phyloP scores from a whole-genome alignment of 2,888 invertebrate genomes.

The Apamea epomidion region DNA sequence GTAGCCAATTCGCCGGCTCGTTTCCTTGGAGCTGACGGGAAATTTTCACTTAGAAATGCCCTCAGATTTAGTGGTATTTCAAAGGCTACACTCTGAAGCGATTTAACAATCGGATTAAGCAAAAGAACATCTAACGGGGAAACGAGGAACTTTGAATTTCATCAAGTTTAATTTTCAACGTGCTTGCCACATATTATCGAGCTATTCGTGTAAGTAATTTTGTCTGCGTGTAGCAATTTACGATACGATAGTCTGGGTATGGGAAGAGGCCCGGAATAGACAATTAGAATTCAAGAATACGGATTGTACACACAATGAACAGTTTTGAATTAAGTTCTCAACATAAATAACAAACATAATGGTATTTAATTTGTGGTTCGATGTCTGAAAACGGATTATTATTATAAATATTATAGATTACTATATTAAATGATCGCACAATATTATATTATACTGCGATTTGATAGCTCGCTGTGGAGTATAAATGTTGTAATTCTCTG shows the following conservation, averaged over 20 bases:
- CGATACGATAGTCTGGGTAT: slow-evolving; percentile 52
- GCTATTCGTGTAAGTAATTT: slow-evolving; percentile 53
- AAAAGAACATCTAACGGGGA: slow-evolving; percentile 34
- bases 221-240: slow-evolving; percentile 57
- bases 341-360: slow-evolving; percentile 40
- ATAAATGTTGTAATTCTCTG: slow-evolving; percentile 35
- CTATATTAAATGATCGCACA: slow-evolving; percentile 27
- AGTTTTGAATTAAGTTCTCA: slow-evolving; percentile 53
- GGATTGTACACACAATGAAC: slow-evolving; percentile 44
- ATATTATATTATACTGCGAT: slow-evolving; percentile 33
- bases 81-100: slow-evolving; percentile 73
- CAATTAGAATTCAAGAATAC: slow-evolving; percentile 58
- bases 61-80: slow-evolving; percentile 80
- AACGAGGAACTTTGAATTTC: slow-evolving; percentile 26
- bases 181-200: slow-evolving; percentile 39
- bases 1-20: slow-evolving; percentile 88
- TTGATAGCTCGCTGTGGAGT: slow-evolving; percentile 8
- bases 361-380: slow-evolving; percentile 51
- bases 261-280: slow-evolving; percentile 49
- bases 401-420: too few relatives aligned
- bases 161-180: slow-evolving; percentile 49
- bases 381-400: slow-evolving; percentile 39
- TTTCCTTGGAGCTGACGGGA: slow-evolving; percentile 85
- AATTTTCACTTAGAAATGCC: slow-evolving; percentile 87
- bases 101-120: slow-evolving; percentile 70